Percentiles rank a stretch among this genome's conserved stretches.
phyloP scores from a whole-genome alignment of 2,113 vertebrate species.

The Mixornis gularis region DNA sequence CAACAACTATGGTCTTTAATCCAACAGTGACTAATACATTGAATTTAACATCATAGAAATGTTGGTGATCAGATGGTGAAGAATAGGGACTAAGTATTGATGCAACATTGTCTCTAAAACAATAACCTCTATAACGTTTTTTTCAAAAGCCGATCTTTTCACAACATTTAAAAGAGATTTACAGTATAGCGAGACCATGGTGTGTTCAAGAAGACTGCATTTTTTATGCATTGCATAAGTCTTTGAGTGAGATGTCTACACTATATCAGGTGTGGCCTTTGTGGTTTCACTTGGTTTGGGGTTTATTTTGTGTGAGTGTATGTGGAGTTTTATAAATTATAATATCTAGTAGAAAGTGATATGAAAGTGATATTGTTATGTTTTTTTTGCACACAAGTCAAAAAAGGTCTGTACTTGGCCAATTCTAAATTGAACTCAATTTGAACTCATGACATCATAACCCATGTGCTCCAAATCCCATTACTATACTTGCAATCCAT shows the following conservation, averaged over 20 bases:
- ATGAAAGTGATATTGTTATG: no score
- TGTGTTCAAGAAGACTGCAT: not conserved
- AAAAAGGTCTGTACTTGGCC: not conserved
- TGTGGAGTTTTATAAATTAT: not conserved
- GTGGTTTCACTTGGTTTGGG: not conserved
- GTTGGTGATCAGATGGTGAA: not conserved
- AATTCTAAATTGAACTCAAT: not conserved
- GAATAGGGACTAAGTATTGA: not conserved
- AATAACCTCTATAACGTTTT: not conserved
- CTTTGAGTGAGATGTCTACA: not conserved
- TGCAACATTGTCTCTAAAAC: not conserved
- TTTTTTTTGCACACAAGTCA: not conserved
- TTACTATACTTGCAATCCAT: not conserved
- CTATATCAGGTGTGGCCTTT: not conserved
- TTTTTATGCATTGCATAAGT: not conserved
- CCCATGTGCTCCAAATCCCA: not conserved
- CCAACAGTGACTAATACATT: not conserved
- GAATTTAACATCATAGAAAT: not conserved
- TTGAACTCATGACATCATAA: not conserved
- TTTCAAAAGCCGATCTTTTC: not conserved
- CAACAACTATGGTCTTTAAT: not conserved
- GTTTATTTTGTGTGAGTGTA: fast-evolving
- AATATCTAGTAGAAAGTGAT: not conserved
- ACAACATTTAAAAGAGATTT: not conserved
- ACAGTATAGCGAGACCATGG: not conserved